phyloP scores from a whole-genome alignment of 2,888 invertebrate genomes.

The Junonia oenone region DNA sequence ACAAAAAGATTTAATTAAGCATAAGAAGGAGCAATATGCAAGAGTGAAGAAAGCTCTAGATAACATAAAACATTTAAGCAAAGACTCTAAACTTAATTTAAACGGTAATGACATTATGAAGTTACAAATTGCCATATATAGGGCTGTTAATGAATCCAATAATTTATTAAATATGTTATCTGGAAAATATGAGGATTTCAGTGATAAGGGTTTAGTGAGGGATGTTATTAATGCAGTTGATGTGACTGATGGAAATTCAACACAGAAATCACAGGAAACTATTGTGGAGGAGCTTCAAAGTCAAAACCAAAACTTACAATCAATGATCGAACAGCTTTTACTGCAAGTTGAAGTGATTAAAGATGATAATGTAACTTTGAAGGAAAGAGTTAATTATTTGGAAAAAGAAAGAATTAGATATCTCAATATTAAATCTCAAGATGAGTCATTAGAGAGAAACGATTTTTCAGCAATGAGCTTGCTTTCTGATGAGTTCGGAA shows the following conservation, averaged over 20 bases:
- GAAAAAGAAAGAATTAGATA: conserved; percentile 76
- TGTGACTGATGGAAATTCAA: conserved; percentile 65
- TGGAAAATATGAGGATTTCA: conserved; percentile 41
- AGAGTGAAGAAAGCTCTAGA: conserved; percentile 72
- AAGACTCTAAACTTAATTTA: conserved; percentile 53
- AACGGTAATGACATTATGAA: conserved; percentile 60
- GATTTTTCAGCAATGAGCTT: conserved; percentile 34
- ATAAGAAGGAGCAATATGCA: conserved; percentile 76
- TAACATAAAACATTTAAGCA: conserved; percentile 57
- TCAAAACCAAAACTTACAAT: conserved; percentile 81
- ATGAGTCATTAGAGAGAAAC: conserved; percentile 43
- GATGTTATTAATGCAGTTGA: conserved; percentile 39
- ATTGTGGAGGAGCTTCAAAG: conserved; percentile 84
- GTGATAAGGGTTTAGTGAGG: conserved; percentile 39
- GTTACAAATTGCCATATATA: conserved; percentile 81
- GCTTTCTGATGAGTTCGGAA: conserved; percentile 18
- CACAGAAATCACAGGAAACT: conserved; percentile 80
- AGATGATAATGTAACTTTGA: conserved; percentile 80
- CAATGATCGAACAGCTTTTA: conserved; percentile 78
- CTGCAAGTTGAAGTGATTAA: conserved; percentile 83
- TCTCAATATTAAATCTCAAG: conserved; percentile 50
- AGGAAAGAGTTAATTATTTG: conserved; percentile 76
- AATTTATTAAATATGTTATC: conserved; percentile 73
- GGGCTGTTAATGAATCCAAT: conserved; percentile 84
- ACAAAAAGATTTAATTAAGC: conserved; percentile 81